Base-by-base conservation (phyloP, 2,113 vertebrate species). In the Verasper variegatus region DNA sequence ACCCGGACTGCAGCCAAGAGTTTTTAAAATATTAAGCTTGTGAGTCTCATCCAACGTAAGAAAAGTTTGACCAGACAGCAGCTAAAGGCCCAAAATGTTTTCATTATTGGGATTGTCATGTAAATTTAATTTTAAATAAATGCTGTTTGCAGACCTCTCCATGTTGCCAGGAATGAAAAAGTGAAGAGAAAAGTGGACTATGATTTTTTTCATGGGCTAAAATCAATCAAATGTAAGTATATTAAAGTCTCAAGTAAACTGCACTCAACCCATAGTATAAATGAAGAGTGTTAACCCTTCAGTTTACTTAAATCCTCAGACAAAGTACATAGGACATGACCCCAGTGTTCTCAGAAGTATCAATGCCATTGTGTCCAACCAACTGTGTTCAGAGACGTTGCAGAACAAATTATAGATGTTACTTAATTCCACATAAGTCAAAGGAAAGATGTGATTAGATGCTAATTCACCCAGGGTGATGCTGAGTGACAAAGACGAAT, bases 111-210 rank as follows among this genome's bases (percentile, higher is more conserved):
- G 18, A 65, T 26, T 37, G 62, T 24, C 57, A 59, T 54, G 15
- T 2, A 31, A 27, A 54, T 76, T 27, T 23, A 47, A 63, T 70
- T 31, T 31, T 7, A 74, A 12, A 58, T 13, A 56, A 65, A 78
- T 56, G 40, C 35, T 37, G 17, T 65, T 76, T 54, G n/a, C 10
- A 68, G 35, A 9, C 71, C 13, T 23, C 40, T 14, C 18, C 11
- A 56, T 10, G 42, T 3, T 42, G 12, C 57, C 40, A 62, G 23
- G 49, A 71, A 64, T 11, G 1, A 72, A 45, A 64, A 71, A 55
- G 15, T 57, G 23, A 13, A 42, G 60, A 10, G n/a, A 37, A 67
- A 52, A 40, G 14, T 23, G 27, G 14, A 47, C n/a, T 9, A 14
- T 42, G 13, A 64, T 52, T 62, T 12, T 15, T 37, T 56, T 55